phyloP scores from a whole-genome alignment of 1,140 invertebrate species.

The Thaumatotibia leucotreta region DNA sequence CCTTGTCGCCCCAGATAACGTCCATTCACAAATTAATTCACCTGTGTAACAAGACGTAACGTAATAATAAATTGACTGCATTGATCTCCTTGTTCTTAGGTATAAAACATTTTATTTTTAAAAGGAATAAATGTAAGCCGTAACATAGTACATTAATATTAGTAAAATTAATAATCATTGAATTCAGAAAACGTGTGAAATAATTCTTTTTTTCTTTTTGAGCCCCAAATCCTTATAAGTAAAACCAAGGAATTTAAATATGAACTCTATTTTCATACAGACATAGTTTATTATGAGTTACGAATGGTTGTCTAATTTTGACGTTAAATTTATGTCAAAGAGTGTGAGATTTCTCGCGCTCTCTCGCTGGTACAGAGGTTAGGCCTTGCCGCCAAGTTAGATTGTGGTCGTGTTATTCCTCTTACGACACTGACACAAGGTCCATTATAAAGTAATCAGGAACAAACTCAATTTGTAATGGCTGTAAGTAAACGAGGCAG shows the following conservation, averaged over 20 bases:
- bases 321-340: slow-evolving; percentile 11
- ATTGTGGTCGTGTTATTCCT: background rate
- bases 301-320: background rate
- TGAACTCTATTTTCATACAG: background rate
- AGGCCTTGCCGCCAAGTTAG: background rate
- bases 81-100: background rate
- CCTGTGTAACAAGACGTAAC: background rate
- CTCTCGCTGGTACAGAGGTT: background rate
- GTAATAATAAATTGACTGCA: background rate
- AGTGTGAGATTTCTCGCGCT: slow-evolving; percentile 4
- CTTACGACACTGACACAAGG: background rate
- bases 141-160: background rate
- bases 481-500: background rate
- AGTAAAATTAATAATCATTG: background rate
- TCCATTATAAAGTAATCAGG: background rate
- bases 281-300: background rate
- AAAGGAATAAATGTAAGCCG: background rate
- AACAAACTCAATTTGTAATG: background rate
- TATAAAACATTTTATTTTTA: background rate
- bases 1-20: background rate
- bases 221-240: background rate
- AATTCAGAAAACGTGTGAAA: background rate
- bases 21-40: slow-evolving; percentile 11
- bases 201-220: background rate
- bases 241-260: background rate